These are phyloP conservation scores for Zaprionus gabonicus DNA, from an alignment of 1,140 invertebrate species.

Conservation along the genomic window DNA sequence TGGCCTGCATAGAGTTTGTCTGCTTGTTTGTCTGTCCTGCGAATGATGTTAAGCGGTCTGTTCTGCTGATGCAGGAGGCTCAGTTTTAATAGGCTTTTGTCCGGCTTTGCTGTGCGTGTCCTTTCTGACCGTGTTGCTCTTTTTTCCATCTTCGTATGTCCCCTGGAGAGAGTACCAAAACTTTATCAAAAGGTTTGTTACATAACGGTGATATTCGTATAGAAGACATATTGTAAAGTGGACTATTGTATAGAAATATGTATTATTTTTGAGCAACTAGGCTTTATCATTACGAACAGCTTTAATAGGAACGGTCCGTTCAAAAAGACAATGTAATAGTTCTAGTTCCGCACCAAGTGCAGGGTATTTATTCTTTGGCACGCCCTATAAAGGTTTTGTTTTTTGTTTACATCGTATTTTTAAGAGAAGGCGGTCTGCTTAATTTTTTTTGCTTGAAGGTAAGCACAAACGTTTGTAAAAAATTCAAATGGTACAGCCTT, in stretches of 20 bases:
- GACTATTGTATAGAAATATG: no score
- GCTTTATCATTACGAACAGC: no score
- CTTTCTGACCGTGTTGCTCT: constrained; percentile 20
- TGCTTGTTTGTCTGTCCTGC: background rate
- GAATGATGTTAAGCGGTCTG: constrained; percentile 1
- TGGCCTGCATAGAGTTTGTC: background rate
- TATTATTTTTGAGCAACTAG: no score
- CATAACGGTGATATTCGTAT: no score
- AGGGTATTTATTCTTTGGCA: background rate
- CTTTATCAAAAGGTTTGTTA: background rate
- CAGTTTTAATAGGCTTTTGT: constrained; percentile 71
- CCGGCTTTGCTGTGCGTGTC: constrained; percentile 51
- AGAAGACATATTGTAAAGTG: no score
- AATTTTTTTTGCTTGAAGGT: constrained; percentile 58
- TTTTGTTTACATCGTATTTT: constrained; percentile 41
- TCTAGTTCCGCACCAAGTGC: no score
- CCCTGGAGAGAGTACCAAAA: background rate
- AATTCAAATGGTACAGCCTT: constrained; percentile 14
- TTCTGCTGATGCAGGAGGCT: constrained; percentile 29
- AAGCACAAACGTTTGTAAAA: constrained; percentile 37
- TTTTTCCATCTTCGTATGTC: background rate
- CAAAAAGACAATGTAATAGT: no score
- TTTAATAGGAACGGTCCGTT: no score
- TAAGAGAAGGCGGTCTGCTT: constrained; percentile 37
- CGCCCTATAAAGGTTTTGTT: background rate